Evolutionary conservation across 2,888 invertebrate genomes (phyloP), one percentile per base, ranked within the genome.

Genomic region (Rotaria magnacalcarata): DNA sequence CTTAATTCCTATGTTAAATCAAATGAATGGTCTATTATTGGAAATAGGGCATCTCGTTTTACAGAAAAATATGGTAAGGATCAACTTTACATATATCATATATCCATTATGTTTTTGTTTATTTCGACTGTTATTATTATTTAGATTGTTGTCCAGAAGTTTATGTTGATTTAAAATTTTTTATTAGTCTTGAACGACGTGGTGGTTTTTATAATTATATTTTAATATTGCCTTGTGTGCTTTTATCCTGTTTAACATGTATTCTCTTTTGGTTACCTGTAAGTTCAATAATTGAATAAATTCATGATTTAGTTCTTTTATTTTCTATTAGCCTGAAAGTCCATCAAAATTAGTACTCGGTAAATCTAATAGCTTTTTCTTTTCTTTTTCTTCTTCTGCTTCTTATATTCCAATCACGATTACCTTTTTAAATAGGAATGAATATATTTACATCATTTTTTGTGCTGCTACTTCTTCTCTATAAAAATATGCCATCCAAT

Each of bases 261-360:
- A 91, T 91, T 10, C 89, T 91, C 50, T 91, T 91, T 88, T 91
- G 91, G 91, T 90, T 91, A 67, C 91, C 91, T 21, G 80, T 80
- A 47, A 47, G 80, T 47, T 10, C 34, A 47, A 21, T 74, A 41
- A 4, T 21, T 10, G 10, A n/a, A 60, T 34, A 27, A 34, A 27
- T 60, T 27, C 24, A 4, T n/a, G 0, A 8, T 11, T 11, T 60
- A n/a, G 0, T 24, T 60, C 19, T 60, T 60, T 24, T 27, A 8
- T 21, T 16, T 19, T 74, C 74, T 41, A 41, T 41, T 80, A 80
- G 34, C 91, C 91, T 6, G 91, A 91, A 87, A 90, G 91, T 34
- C 90, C 91, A 16, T 91, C 91, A 21, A 91, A 91, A 88, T 90
- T 91, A 89, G 89, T 90, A 84, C 88, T 91, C 75, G 91, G 91